These are phyloP conservation scores for Pseudeuparius sepicola DNA, from an alignment of 2,888 invertebrate genomes.

Conservation along the genomic window DNA sequence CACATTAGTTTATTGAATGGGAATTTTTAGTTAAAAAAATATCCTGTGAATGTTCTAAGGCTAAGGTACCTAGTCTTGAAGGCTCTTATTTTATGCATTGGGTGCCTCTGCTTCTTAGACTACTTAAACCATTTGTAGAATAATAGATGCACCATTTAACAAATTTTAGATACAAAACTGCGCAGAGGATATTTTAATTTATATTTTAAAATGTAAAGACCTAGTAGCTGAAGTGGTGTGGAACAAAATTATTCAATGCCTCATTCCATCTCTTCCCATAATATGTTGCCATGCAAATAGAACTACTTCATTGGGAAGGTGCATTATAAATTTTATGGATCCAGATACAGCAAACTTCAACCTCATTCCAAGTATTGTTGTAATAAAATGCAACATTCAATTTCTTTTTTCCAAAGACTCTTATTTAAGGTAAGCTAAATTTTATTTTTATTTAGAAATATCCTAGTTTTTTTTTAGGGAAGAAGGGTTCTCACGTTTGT, in stretches of 20 bases:
- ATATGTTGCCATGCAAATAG: slow-evolving; percentile 49
- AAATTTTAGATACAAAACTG: slow-evolving; percentile 47
- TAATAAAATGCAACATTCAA: slow-evolving; percentile 43
- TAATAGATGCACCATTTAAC: too few relatives aligned
- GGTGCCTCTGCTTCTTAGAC: too few relatives aligned
- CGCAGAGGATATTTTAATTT: slow-evolving; percentile 52
- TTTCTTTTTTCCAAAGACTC: slow-evolving; percentile 39
- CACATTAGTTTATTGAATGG: too few relatives aligned
- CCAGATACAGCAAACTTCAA: slow-evolving; percentile 51
- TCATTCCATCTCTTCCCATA: slow-evolving; percentile 51
- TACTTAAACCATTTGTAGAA: too few relatives aligned
- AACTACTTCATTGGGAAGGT: slow-evolving; percentile 45
- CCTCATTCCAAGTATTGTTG: slow-evolving; percentile 46
- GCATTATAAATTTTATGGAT: slow-evolving; percentile 53
- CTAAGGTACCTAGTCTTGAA: too few relatives aligned
- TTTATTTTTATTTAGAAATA: too few relatives aligned
- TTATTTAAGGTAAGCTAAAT: slow-evolving; percentile 28
- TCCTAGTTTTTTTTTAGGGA: slow-evolving; percentile 33
- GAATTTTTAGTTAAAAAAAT: too few relatives aligned
- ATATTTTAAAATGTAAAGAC: slow-evolving; percentile 53
- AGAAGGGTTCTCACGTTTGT: slow-evolving; percentile 43
- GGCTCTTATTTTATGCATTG: too few relatives aligned
- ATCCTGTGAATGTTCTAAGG: too few relatives aligned
- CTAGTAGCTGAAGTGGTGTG: slow-evolving; percentile 52
- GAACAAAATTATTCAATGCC: slow-evolving; percentile 48